These are phyloP conservation scores for Smittia aterrima DNA, from an alignment of 2,888 invertebrate species.

Conservation along the genomic window DNA sequence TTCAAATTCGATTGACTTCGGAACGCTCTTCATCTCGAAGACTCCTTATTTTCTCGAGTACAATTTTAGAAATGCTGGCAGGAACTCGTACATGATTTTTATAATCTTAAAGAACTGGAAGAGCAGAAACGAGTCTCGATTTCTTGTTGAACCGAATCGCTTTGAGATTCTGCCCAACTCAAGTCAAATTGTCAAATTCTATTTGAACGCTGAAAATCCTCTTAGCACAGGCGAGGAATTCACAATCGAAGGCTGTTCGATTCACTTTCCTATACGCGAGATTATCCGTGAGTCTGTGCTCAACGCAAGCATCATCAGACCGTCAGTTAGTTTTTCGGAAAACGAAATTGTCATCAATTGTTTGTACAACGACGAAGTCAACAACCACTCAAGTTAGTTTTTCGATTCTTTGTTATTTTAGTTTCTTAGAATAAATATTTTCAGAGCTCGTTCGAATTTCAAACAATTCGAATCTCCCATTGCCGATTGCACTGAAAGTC, in stretches of 20 bases:
- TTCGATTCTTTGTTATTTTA: too few relatives aligned
- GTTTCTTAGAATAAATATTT: too few relatives aligned
- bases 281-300: conserved; percentile 14
- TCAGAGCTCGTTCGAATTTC: background rate
- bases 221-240: background rate
- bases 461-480: conserved; percentile 24
- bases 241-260: conserved; percentile 35
- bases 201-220: conserved; percentile 16
- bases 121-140: background rate
- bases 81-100: conserved; percentile 21
- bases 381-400: background rate
- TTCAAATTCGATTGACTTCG: conserved; percentile 13
- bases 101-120: conserved; percentile 26
- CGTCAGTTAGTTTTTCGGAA: conserved; percentile 12
- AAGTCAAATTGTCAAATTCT: conserved; percentile 21
- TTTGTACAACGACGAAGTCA: conserved; percentile 12
- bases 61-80: conserved; percentile 26
- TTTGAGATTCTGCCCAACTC: conserved; percentile 17
- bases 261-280: conserved; percentile 30
- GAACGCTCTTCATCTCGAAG: conserved; percentile 25
- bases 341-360: conserved; percentile 30
- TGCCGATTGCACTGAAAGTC: conserved; percentile 27
- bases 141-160: conserved; percentile 17
- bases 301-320: conserved; percentile 20
- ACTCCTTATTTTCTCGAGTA: conserved; percentile 30